Base-by-base conservation (phyloP, 2,888 invertebrate species). In the Lordiphosa fenestrarum region DNA sequence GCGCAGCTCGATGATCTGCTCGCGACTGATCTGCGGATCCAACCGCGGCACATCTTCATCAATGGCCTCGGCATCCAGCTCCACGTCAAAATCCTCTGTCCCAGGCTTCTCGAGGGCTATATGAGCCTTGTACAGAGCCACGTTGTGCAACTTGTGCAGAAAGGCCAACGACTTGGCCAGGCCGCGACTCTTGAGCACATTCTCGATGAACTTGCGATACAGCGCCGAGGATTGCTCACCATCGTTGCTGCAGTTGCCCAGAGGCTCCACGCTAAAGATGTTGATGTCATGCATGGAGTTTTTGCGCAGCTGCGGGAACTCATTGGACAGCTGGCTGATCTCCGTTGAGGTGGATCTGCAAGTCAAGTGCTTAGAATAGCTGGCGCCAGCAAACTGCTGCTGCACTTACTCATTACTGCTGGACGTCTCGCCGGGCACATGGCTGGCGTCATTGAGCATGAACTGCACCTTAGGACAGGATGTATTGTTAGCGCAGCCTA, bases 111-210 rank as follows among this genome's bases (percentile, higher is more conserved):
- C 92, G 47, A 96, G 89, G 0, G 95, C 93, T 64, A 94, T 90
- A 83, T 93, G 92, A 0, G 94, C 94, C 84, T 94, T 95, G 71
- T 92, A 91, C 52, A 96, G 89, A 6, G 95, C 91, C 62, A 93
- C 91, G 55, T 91, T 91, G 65, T 95, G 93, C 72, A 95, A 90
- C 77, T 93, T 92, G 85, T 95, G 94, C 48, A 97, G 91, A 88
- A 96, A 95, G 72, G 92, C 91, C 87, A 97, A 90, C 75, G 96
- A 94, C 85, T 96, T 95, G 15, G 94, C 92, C 62, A 98, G 91
- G 10, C 97, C 96, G 71, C 95, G 94, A 6, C 96, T 96, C 90
- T 97, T 97, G 54, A 98, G 90, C 57, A 95, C 94, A 86, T 95
- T 95, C 87, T 96, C 95, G 72, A 97, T 96, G 85, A 95, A 97